A percentile compares a stretch with the other conserved stretches of the same genome.
Conservation (phyloP, 2,113 vertebrate species). For the Orientallactaga bullata region DNA sequence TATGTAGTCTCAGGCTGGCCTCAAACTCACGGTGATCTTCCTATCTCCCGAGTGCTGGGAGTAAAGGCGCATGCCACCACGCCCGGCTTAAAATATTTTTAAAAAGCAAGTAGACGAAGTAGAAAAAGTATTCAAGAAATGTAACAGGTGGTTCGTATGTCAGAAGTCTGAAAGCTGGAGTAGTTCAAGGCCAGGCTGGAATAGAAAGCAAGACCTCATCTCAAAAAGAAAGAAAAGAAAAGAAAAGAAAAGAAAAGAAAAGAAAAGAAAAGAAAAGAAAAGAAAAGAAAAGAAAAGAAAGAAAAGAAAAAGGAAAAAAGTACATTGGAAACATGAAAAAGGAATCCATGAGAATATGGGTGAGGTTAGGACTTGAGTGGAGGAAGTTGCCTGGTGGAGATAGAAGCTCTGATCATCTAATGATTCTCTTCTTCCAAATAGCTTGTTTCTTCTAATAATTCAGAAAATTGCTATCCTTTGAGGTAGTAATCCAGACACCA, state of each 20-base stretch:
- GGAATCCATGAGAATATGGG: not conserved
- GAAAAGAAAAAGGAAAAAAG: not conserved
- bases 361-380: not conserved
- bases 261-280: not conserved
- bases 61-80: no score
- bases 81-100: no score
- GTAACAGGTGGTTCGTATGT: not conserved
- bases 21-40: no score
- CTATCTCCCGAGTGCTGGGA: no score
- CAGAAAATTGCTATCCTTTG: not conserved
- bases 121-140: not conserved
- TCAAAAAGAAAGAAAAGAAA: not conserved
- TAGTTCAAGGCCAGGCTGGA: not conserved
- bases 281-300: not conserved
- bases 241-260: not conserved
- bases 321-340: not conserved
- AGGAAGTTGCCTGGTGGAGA: not conserved
- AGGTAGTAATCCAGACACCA: not conserved
- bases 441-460: not conserved
- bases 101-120: slow-evolving; percentile 6
- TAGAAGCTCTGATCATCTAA: not conserved
- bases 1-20: no score
- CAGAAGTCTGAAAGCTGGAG: not conserved
- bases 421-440: not conserved
- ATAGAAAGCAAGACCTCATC: not conserved